Percentiles rank a stretch among this genome's conserved stretches.
Conservation (phyloP, 2,797 vertebrate genomes). For the Glossophaga mutica region DNA sequence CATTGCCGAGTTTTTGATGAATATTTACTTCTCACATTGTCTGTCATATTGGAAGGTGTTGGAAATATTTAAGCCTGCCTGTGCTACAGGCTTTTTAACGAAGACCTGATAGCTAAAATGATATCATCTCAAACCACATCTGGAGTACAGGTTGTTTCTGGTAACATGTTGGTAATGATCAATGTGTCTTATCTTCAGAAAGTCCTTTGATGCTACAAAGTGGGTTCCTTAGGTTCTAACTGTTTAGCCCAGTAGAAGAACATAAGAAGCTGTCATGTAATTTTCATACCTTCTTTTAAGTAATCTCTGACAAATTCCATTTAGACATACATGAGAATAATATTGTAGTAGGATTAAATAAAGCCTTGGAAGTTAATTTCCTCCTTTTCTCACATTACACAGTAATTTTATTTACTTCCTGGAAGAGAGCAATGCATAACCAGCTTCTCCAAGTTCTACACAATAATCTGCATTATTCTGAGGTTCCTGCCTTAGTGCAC, state of each 20-base stretch:
- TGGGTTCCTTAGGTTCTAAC: neutral
- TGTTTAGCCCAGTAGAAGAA: neutral
- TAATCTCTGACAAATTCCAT: neutral
- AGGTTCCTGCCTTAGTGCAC: neutral
- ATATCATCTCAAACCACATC: neutral
- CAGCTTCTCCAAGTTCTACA: neutral
- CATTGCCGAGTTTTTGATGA: conserved; percentile 24
- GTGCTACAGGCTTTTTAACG: conserved; percentile 32
- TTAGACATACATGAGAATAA: neutral
- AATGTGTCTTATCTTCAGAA: neutral
- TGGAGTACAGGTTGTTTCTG: neutral
- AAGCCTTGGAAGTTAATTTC: neutral
- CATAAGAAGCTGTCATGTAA: neutral
- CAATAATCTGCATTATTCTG: neutral
- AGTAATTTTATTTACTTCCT: neutral
- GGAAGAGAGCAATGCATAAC: neutral
- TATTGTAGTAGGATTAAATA: neutral
- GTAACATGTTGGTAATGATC: neutral
- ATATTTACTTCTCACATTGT: conserved; percentile 37
- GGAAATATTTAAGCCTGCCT: conserved; percentile 47
- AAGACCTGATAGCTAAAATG: neutral
- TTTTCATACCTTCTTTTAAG: neutral
- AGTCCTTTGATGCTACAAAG: neutral
- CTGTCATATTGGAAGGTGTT: conserved; percentile 17
- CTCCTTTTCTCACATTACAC: neutral